phyloP scores from a whole-genome alignment of 2,113 vertebrate species.

The Perognathus longimembris region DNA sequence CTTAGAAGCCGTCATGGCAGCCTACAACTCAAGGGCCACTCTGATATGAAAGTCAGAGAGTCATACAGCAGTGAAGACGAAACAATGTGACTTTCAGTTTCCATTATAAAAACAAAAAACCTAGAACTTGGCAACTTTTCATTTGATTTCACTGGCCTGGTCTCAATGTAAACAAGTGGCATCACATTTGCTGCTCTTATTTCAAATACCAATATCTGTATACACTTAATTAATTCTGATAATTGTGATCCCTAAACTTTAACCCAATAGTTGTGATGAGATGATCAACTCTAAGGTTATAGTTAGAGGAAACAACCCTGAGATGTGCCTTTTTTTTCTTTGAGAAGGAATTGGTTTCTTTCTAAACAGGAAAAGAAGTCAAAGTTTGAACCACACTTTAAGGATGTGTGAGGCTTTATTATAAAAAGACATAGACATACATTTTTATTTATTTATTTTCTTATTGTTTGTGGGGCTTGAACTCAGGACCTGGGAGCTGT shows the following conservation, averaged over 20 bases:
- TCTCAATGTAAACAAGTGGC: conserved; percentile 18
- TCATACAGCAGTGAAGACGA: neutral
- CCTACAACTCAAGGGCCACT: neutral
- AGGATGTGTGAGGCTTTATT: conserved; percentile 3
- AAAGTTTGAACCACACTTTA: neutral
- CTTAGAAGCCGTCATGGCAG: accelerated
- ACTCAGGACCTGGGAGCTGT: no score
- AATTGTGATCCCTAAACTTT: conserved; percentile 15
- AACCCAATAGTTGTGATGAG: conserved; percentile 22
- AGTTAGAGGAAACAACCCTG: neutral
- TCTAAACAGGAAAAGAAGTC: neutral
- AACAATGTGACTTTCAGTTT: neutral
- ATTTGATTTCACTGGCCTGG: conserved; percentile 15
- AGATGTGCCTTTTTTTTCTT: conserved; percentile 25
- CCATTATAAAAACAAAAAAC: conserved; percentile 59
- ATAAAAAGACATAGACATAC: neutral
- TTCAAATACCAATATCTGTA: conserved; percentile 35
- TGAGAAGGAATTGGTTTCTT: conserved; percentile 5
- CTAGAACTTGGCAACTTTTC: conserved; percentile 54
- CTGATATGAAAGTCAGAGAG: neutral
- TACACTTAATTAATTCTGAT: conserved; percentile 17
- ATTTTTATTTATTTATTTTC: neutral
- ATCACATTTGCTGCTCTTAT: conserved; percentile 18
- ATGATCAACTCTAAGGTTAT: conserved; percentile 12
- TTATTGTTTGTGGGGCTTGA: no score